These are phyloP conservation scores for Vulpes vulpes DNA, from an alignment of 2,113 vertebrate genomes.

Conservation along the genomic window DNA sequence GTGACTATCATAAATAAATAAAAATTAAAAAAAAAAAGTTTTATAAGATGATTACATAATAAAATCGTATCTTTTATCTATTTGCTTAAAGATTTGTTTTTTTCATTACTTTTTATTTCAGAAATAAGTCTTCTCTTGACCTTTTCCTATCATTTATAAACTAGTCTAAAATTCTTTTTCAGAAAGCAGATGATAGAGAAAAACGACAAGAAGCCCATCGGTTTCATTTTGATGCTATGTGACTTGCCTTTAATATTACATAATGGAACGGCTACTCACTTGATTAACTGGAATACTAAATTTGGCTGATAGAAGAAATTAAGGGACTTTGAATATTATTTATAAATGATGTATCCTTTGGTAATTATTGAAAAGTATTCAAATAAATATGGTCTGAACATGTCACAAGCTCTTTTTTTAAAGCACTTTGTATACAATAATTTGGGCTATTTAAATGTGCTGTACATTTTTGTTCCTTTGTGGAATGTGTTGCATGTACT, in stretches of 20 bases:
- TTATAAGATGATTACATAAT: background rate
- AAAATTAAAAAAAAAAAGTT: too few relatives aligned
- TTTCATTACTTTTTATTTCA: background rate
- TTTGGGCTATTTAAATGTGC: conserved; percentile 75
- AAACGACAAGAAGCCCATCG: conserved; percentile 99
- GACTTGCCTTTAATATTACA: conserved; percentile 84
- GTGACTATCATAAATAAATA: too few relatives aligned
- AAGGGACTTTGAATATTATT: conserved; percentile 78
- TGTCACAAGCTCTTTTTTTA: conserved; percentile 78
- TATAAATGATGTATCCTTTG: conserved; percentile 87
- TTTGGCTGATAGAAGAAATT: conserved; percentile 68
- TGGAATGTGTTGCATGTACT: conserved; percentile 80
- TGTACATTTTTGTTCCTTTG: conserved; percentile 80
- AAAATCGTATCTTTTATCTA: background rate
- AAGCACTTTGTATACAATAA: conserved; percentile 78
- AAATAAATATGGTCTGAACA: conserved; percentile 79
- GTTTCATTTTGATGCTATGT: conserved; percentile 99
- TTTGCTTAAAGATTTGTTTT: background rate
- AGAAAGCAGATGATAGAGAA: conserved; percentile 99
- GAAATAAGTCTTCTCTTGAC: background rate
- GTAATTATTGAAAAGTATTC: conserved; percentile 87
- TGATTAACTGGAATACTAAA: conserved; percentile 77
- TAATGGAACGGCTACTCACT: conserved; percentile 71
- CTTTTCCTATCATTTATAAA: conserved; percentile 7
- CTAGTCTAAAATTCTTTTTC: conserved; percentile 84